Evolutionary conservation across 2,888 invertebrate genomes (phyloP), one percentile per base, ranked within the genome.

Genomic region (Chalcis sispes): DNA sequence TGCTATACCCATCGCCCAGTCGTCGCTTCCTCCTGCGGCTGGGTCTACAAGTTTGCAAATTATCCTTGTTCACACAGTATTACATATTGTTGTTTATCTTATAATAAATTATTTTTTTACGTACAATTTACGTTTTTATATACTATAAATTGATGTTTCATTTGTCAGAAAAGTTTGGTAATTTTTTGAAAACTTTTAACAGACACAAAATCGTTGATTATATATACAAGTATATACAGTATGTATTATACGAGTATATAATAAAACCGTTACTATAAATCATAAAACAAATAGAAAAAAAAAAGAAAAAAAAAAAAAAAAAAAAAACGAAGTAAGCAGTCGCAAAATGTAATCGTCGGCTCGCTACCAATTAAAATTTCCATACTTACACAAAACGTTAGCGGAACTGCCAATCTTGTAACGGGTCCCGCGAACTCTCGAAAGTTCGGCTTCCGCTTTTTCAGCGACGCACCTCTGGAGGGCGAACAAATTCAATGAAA

Each of bases 11-110:
- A 91, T 91, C 0, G 92, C 92, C 85, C 92, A 94, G 81, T 94
- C 94, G 83, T 93, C 92, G 80, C 93, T 91, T 23, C 92, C 92
- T 13, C 94, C 94, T 25, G 92, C 85, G 0, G 92, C 91, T 0
- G 89, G 87, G 79, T 93, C 92, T 76, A 77, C 3, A 62, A 74
- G n/a, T 40, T 62, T 15, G 13, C 25, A 7, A 56, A 65, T n/a
- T n/a, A n/a, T 48, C 46, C 20, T 36, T 36, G 36, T 36, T 36
- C 4, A 8, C 36, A 36, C 36, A 8, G 3, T 3, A 36, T 36
- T 36, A 36, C 8, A 36, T 36, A 8, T 8, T 36, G 36, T 36
- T 8, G 8, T 36, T 5, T 36, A 36, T 5, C 4, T 36, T 36
- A 5, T 36, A 8, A 36, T 36, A 36, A 8, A 36, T 3, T 36